Conservation (phyloP, 2,113 vertebrate genomes). For the Hucho hucho region DNA sequence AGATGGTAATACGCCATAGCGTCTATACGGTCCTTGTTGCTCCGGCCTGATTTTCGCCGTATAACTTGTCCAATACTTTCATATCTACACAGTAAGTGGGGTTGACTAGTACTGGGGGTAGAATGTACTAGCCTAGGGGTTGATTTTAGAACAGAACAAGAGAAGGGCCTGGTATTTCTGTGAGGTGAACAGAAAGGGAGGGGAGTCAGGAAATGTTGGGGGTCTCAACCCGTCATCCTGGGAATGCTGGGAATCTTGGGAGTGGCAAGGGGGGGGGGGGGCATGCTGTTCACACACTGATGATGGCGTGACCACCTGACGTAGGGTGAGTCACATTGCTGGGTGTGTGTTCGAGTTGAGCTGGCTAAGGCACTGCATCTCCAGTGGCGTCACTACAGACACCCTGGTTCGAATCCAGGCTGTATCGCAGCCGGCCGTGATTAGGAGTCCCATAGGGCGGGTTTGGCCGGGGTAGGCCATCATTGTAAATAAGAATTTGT, state of each 20-base stretch:
- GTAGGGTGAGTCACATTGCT: no score
- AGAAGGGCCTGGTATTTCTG: constrained; percentile 32
- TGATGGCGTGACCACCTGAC: not conserved
- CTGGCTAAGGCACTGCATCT: not conserved
- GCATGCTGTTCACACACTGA: not conserved
- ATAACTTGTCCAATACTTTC: not conserved
- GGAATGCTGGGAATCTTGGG: constrained; percentile 43
- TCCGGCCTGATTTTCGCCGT: not conserved
- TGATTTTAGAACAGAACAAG: not conserved
- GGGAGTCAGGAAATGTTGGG: constrained; percentile 14
- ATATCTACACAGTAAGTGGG: not conserved
- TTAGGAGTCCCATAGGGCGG: no score
- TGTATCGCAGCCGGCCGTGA: no score
- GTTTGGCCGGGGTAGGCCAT: no score
- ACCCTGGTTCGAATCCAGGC: no score
- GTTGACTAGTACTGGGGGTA: no score
- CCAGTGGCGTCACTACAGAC: no score
- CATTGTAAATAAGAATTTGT: no score
- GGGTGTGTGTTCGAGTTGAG: not conserved
- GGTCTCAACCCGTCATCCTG: constrained; percentile 19
- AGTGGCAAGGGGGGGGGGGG: constrained; percentile 38
- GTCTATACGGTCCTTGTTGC: no score
- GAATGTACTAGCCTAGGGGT: not conserved
- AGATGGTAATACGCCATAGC: no score
- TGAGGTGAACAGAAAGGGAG: constrained; percentile 49